phyloP scores from a whole-genome alignment of 2,888 invertebrate genomes.

The Pseudococcus longispinus region DNA sequence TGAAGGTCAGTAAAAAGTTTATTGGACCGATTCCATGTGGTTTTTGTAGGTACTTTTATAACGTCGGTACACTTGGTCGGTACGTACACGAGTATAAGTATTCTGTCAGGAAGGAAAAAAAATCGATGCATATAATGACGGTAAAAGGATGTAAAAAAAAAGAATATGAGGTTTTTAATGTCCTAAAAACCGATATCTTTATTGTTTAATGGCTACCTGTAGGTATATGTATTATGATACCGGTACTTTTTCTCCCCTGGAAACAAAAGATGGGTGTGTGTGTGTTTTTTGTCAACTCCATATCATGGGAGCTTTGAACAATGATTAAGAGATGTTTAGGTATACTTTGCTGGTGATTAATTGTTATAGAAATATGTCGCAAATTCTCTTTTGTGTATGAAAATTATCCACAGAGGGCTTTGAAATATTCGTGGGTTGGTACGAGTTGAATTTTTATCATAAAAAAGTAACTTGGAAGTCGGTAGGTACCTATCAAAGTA shows the following conservation, averaged over 20 bases:
- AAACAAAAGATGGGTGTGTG: background rate
- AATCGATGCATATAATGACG: background rate
- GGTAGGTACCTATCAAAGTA: too few species aligned
- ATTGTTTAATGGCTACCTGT: constrained; percentile 9
- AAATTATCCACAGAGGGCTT: too few species aligned
- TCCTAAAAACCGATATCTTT: constrained; percentile 11
- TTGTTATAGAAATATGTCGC: too few species aligned
- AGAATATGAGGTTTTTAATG: constrained; percentile 3
- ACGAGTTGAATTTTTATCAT: too few species aligned
- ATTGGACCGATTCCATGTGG: constrained; percentile 23
- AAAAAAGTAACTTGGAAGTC: too few species aligned
- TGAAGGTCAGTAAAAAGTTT: background rate
- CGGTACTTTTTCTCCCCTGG: background rate
- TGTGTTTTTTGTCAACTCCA: background rate
- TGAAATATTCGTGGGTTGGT: too few species aligned
- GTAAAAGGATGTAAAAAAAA: background rate
- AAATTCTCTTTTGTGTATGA: too few species aligned
- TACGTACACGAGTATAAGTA: background rate
- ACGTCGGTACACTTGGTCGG: background rate
- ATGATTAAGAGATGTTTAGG: too few species aligned
- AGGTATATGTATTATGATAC: background rate
- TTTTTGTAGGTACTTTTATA: background rate
- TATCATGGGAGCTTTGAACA: background rate
- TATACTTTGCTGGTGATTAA: too few species aligned
- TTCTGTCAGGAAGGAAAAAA: background rate